A percentile compares a stretch with the other conserved stretches of the same genome.
Evolutionary conservation across 2,113 vertebrate genomes (phyloP).

Genomic region (Chionis minor): DNA sequence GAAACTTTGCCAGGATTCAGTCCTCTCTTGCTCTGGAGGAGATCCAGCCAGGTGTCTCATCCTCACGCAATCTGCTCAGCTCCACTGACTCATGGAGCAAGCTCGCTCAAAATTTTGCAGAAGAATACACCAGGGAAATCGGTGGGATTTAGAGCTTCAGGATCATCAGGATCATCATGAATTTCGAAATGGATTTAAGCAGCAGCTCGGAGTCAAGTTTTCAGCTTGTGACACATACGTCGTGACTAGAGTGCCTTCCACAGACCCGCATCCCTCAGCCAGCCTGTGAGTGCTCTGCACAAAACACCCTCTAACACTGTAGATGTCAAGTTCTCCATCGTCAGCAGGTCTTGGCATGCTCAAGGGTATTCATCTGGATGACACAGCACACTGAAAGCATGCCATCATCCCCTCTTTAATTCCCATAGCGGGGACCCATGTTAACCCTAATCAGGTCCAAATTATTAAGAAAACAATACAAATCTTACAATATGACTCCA

Average conservation of each 20-base stretch:
- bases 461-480: neutral
- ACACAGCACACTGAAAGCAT: neutral
- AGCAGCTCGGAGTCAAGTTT: neutral
- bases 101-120: neutral
- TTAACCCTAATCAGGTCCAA: neutral
- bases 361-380: neutral
- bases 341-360: neutral
- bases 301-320: neutral
- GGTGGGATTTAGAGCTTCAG: neutral
- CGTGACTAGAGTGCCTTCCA: neutral
- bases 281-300: neutral
- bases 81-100: neutral
- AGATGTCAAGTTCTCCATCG: fast-evolving
- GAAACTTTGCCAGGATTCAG: neutral
- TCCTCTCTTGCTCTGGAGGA: neutral
- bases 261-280: fast-evolving
- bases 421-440: neutral
- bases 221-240: neutral
- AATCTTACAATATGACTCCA: neutral
- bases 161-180: neutral
- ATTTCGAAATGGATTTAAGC: neutral
- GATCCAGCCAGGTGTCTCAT: neutral
- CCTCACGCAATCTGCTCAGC: neutral
- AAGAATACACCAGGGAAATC: neutral
- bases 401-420: neutral